Evolutionary conservation across 2,797 vertebrate genomes (phyloP), one percentile per base, ranked within the genome.

Genomic region (Myoxocephalus aenaeus): DNA sequence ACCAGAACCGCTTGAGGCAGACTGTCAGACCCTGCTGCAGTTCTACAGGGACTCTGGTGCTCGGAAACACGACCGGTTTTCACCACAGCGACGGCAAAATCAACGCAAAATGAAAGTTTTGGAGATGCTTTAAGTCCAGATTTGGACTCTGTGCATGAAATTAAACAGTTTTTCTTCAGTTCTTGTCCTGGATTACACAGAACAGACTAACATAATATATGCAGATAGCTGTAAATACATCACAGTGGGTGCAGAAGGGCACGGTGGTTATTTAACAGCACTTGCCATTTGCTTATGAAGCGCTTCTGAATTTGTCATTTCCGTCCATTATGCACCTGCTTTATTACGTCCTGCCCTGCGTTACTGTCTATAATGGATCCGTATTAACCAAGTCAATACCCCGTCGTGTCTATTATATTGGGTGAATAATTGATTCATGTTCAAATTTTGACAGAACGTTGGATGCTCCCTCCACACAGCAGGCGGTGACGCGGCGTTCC

Each of bases 241-340:
- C 29, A 36, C 7, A 32, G 29, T 42, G 5, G 18, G 17, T 53
- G 36, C 32, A 67, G 6, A 29, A 22, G 8, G 7, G 13, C 10
- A 62, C 13, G 27, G n/a, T 40, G 32, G 22, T 61, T 73, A 44
- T 20, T 73, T 36, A 25, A 61, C 53, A 42, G 27, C 5, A 9
- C 42, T 8, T 27, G 1, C 4, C 20, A 34, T 68, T 63, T 40
- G 22, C 58, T 58, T 29, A 54, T 32, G 20, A 54, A 40, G 18
- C 46, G 56, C 50, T 17, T 57, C 25, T 46, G 15, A 27, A 66
- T 65, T 58, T 73, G 40, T 67, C 44, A 32, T 75, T 61, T 73
- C n/a, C 25, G 36, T 73, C 54, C 29, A 51, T 20, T 72, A 40
- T 15, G 27, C 38, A 34, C 25, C 7, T 56, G 14, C n/a, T 50